Evolutionary conservation across 37 sponge, comb jelly and placozoan genomes (phyloP).

Genomic region (Corticium candelabrum): DNA sequence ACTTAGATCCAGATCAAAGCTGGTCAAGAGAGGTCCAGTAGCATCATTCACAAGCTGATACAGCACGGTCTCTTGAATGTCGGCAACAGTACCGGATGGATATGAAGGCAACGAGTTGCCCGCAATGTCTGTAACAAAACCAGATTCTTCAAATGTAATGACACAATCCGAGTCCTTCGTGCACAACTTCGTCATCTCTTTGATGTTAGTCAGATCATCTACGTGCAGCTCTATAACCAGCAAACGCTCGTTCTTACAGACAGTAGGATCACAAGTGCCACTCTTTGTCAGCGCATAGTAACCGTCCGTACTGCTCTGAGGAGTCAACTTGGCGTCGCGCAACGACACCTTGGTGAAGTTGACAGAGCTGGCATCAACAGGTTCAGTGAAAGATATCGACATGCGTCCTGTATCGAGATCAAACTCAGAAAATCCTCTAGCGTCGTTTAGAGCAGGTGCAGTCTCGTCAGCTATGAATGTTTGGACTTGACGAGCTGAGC

Average conservation of each 20-base stretch:
- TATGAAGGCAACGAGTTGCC: no score
- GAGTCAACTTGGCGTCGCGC: background rate
- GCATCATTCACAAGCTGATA: no score
- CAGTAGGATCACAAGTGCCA: no score
- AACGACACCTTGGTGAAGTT: background rate
- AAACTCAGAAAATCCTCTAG: slow-evolving; percentile 68
- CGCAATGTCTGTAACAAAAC: no score
- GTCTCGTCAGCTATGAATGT: slow-evolving; percentile 49
- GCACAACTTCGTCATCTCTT: background rate
- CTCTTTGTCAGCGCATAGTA: no score
- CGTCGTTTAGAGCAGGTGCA: slow-evolving; percentile 47
- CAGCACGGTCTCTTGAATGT: slow-evolving; percentile 18
- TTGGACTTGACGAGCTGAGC: background rate
- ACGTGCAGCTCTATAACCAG: no score
- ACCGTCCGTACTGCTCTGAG: no score
- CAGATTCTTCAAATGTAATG: background rate
- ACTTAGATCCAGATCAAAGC: slow-evolving; percentile 24
- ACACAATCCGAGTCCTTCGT: background rate
- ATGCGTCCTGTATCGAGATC: slow-evolving; percentile 53
- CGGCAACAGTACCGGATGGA: no score
- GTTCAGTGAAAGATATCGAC: slow-evolving; percentile 71
- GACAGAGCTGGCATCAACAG: slow-evolving; percentile 31
- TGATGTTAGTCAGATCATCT: background rate
- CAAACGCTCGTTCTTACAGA: no score
- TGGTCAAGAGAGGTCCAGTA: slow-evolving; percentile 18